Evolutionary conservation across 2,888 invertebrate genomes (phyloP), one percentile per base, ranked within the genome.

Genomic region (Thymelicus lineola): DNA sequence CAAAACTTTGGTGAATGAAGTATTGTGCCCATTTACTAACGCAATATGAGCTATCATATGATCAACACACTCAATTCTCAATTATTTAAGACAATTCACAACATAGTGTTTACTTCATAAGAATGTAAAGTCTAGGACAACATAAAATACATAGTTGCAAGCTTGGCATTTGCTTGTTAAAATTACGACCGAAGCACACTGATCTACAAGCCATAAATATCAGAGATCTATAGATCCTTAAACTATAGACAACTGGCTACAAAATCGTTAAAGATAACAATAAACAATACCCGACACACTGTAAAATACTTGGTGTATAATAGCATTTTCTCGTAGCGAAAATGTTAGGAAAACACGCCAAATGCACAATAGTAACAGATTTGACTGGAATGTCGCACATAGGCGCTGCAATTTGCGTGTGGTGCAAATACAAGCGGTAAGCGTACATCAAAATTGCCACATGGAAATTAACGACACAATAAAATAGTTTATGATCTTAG

Each of bases 311-410:
- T 50, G 14, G 28, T 15, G 36, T 46, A 58, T 58, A 68, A 68
- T 58, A 58, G 15, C 63, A 69, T 69, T 69, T 69, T 69, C 62
- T 68, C 17, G 48, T 15, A 58, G 63, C 50, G 63, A 59, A 58
- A 69, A 45, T 57, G 35, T 17, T 28, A 69, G 59, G 58, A 59
- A 63, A 69, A 59, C 57, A 45, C 3, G n/a, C 59, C 48, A 64
- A 48, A 59, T 64, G 63, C 63, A 69, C 69, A 69, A 69, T 69
- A 59, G 69, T 69, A 64, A 64, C 58, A 69, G 67, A 61, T 69
- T 64, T 62, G 28, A n/a, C 15, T 9, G 69, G 69, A 69, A 69
- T 69, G 63, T 69, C 58, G 63, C 42, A 28, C 20, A 48, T 58
- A 42, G 2, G 10, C 15, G 17, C 42, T 57, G 57, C 20, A 38